Conservation (phyloP, 2,888 invertebrate species). For the Gandaritis pyraliata region DNA sequence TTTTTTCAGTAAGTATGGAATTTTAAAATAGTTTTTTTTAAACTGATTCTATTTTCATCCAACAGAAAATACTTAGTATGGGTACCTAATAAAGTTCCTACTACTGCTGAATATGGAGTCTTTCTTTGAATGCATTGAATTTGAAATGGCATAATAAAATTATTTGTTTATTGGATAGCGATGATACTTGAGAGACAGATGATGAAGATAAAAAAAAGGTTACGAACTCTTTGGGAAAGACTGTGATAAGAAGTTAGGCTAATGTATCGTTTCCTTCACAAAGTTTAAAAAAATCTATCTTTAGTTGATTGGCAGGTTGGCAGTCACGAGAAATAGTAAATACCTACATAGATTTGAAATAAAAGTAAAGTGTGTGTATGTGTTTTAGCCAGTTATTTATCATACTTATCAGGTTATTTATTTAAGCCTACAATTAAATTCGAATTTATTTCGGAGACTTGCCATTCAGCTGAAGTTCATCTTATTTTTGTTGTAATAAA, state of each 20-base stretch:
- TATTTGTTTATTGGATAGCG: no score
- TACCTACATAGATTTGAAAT: no score
- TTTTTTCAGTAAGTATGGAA: no score
- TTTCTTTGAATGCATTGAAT: neutral
- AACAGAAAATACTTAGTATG: no score
- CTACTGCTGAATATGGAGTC: no score
- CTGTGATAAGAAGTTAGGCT: conserved; percentile 22
- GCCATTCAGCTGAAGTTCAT: neutral
- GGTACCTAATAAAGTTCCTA: no score
- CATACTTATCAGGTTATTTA: neutral
- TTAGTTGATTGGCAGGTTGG: neutral
- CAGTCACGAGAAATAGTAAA: no score
- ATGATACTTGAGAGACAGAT: neutral
- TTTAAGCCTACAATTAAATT: conserved; percentile 5
- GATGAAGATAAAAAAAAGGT: conserved; percentile 11
- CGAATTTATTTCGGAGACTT: conserved; percentile 13
- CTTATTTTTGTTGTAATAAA: neutral
- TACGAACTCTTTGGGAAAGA: conserved; percentile 21
- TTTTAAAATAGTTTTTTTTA: no score
- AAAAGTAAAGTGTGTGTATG: no score
- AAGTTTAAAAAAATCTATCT: conserved; percentile 5
- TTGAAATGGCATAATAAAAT: no score
- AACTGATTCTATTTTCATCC: no score
- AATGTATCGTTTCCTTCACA: conserved; percentile 18
- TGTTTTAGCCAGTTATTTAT: neutral